Evolutionary conservation across 2,113 vertebrate genomes (phyloP).

Genomic region (Cryptotis parvus): DNA sequence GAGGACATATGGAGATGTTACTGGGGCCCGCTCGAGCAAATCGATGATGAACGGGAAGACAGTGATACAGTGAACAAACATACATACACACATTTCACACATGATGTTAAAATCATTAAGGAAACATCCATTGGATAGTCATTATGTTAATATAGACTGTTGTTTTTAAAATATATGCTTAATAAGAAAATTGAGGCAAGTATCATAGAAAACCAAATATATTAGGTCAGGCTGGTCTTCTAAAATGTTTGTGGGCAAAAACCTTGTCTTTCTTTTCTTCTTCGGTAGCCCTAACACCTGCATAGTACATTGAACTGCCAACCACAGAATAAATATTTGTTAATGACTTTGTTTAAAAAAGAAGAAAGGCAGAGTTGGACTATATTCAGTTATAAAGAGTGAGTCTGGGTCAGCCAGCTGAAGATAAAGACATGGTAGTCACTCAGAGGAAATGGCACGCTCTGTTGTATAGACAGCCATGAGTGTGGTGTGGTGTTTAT

Average conservation of each 20-base stretch:
- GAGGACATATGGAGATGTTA: no score
- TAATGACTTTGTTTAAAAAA: neutral
- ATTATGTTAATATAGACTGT: neutral
- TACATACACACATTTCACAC: neutral
- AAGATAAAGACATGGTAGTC: conserved; percentile 31
- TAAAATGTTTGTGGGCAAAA: conserved; percentile 26
- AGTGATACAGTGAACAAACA: no score
- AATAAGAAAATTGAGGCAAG: conserved; percentile 34
- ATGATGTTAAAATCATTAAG: conserved; percentile 12
- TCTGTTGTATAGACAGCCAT: neutral
- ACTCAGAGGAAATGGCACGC: conserved; percentile 1
- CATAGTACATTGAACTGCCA: neutral
- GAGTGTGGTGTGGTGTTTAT: neutral
- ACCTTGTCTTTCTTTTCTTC: neutral
- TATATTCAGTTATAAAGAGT: conserved; percentile 45
- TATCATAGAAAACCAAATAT: neutral
- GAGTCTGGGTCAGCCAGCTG: neutral
- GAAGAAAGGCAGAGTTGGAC: neutral
- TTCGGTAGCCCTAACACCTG: conserved; percentile 4
- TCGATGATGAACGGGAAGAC: no score
- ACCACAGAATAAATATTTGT: conserved; percentile 41
- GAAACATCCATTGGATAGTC: conserved; percentile 13
- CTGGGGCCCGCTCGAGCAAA: no score
- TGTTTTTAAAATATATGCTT: neutral
- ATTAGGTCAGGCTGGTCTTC: neutral